Conservation (phyloP, 2,113 vertebrate species). For the Cercocebus atys region DNA sequence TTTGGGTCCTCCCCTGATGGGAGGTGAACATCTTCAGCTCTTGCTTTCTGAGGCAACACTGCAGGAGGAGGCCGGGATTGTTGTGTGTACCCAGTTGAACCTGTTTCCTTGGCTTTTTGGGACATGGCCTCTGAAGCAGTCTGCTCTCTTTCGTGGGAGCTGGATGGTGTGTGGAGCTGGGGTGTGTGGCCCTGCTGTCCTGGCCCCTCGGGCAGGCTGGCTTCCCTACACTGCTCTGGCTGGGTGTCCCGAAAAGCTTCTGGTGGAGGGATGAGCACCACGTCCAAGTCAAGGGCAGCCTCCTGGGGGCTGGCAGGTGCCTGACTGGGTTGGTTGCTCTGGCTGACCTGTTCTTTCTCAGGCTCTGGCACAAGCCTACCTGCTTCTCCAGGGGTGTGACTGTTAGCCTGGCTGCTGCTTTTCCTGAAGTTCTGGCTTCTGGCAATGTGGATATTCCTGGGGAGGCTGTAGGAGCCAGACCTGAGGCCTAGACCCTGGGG, state of each 20-base stretch:
- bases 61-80: not conserved
- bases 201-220: not conserved
- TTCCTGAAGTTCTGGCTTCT: conserved; percentile 32
- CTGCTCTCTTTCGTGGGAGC: not conserved
- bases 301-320: rapidly evolving
- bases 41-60: not conserved
- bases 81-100: not conserved
- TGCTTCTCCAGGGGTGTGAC: not conserved
- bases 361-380: not conserved
- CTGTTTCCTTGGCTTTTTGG: conserved; percentile 35
- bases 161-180: not conserved
- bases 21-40: conserved; percentile 5
- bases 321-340: not conserved
- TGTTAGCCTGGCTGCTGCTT: not conserved
- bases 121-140: conserved; percentile 41
- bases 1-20: conserved; percentile 29
- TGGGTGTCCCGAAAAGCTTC: conserved; percentile 77
- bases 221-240: not conserved
- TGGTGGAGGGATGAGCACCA: conserved; percentile 71
- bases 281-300: not conserved
- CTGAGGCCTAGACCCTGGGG: conserved; percentile 57
- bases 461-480: conserved; percentile 70
- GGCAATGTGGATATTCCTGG: conserved; percentile 71
- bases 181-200: not conserved
- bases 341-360: not conserved